Base-by-base conservation (phyloP, 2,113 vertebrate species). In the Budorcas taxicolor region DNA sequence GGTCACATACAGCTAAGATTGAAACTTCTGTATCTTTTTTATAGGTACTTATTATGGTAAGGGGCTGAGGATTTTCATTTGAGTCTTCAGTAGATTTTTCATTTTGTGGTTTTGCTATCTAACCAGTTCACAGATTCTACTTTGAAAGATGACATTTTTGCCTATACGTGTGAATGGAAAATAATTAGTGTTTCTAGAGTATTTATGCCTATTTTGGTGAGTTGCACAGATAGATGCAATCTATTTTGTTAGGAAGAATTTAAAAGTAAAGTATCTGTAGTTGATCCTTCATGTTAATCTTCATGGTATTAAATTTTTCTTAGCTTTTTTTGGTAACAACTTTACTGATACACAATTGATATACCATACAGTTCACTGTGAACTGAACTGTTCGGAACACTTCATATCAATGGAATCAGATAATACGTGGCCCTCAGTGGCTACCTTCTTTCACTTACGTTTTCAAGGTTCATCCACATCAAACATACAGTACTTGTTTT, bases 31-130 rank as follows among this genome's bases (percentile, higher is more conserved):
- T 43, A 17, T 58, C 15, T n/a, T 45, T 53, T 82, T 82, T 82
- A 62, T 84, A 33, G 21, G 36, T 74, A 74, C 62, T 62, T 84
- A 50, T 55, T 3, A 16, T 81, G 10, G 25, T 93, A 29, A 2
- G 50, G 0, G 45, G 29, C 36, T 83, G 53, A 91, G 27, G 76
- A 85, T 87, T 90, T 62, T 90, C 16, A 78, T 90, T 47, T 80
- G 52, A 58, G 10, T 62, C 52, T 74, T 83, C 3, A 88, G 1
- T 83, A 33, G 47, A 36, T 36, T 64, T 93, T 85, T 43, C 89
- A 55, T 92, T 90, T 92, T 81, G 50, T 96, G 52, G 29, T 80
- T 96, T 94, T 80, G 64, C 14, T 96, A 36, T 52, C 76, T 67
- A 96, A 84, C 33, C 47, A 60, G 33, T 80, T 96, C 40, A 78